These are phyloP conservation scores for Eustalomyia histrio DNA, from an alignment of 2,888 invertebrate species.

Conservation along the genomic window DNA sequence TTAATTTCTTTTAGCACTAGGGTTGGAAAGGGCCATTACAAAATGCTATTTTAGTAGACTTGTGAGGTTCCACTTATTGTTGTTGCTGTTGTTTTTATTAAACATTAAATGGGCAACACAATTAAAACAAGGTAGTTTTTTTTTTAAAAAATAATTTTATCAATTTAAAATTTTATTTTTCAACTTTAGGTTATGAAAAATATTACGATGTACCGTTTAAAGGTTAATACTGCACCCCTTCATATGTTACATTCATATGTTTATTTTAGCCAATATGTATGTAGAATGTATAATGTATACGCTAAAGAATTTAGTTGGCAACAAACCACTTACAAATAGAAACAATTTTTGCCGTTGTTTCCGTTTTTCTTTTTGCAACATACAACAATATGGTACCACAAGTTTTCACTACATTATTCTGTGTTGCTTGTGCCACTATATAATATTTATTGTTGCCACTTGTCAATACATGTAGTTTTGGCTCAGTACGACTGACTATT, in stretches of 20 bases:
- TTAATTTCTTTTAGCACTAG: conserved; percentile 7
- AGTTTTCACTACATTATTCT: conserved; percentile 3
- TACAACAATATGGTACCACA: conserved; percentile 17
- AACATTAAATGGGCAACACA: conserved; percentile 7
- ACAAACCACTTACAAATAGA: conserved; percentile 32
- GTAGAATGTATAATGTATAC: conserved; percentile 1
- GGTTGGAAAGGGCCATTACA: conserved; percentile 42
- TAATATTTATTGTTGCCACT: conserved; percentile 17
- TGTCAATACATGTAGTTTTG: conserved; percentile 42
- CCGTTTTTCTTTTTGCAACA: conserved; percentile 25
- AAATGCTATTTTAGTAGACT: conserved; percentile 26
- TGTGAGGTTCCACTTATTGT: conserved; percentile 1
- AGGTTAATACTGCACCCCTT: conserved; percentile 33
- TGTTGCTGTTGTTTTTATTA: conserved; percentile 11
- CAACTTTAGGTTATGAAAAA: not conserved
- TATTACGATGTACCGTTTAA: not conserved
- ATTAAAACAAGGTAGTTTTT: not conserved
- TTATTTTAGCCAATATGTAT: not conserved
- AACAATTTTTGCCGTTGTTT: conserved; percentile 21
- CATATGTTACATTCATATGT: conserved; percentile 2
- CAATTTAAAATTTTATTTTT: not conserved
- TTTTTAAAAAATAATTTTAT: no score
- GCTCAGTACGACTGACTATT: not conserved
- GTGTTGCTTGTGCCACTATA: conserved; percentile 20
- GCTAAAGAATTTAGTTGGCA: conserved; percentile 37